Conservation (phyloP, 2,888 invertebrate genomes). For the Folsomia candida region DNA sequence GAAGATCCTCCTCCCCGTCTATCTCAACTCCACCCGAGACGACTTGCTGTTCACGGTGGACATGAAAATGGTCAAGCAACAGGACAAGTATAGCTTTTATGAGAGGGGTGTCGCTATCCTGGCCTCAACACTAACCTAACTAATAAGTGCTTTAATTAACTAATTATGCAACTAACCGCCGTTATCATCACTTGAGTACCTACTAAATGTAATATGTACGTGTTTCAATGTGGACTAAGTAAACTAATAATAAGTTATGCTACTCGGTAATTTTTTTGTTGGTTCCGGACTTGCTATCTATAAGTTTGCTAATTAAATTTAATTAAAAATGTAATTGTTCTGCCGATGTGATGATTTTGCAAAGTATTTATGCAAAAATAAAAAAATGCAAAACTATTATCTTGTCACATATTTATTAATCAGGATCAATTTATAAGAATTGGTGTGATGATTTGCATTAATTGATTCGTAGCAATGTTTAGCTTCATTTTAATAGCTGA, state of each 20-base stretch:
- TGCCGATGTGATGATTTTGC: no score
- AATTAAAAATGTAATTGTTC: no score
- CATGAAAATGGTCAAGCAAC: constrained; percentile 83
- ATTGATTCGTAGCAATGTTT: no score
- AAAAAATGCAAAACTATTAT: no score
- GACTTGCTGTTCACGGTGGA: constrained; percentile 94
- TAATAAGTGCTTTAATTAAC: neutral
- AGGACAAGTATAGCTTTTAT: constrained; percentile 94
- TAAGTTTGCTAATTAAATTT: no score
- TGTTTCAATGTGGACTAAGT: neutral
- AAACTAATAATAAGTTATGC: neutral
- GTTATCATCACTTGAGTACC: neutral
- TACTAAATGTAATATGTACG: neutral
- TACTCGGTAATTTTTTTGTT: neutral
- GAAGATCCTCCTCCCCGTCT: constrained; percentile 88
- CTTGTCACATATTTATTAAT: no score
- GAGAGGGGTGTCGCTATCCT: constrained; percentile 96
- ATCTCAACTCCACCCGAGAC: constrained; percentile 91
- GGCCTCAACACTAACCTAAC: constrained; percentile 68
- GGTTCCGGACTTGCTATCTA: neutral
- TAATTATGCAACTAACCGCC: neutral
- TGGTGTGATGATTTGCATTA: no score
- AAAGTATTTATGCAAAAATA: no score
- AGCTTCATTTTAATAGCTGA: no score
- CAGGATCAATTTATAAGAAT: no score